These are phyloP conservation scores for Beroe forskalii DNA, from an alignment of 37 sponge, comb jelly and placozoan genomes.

Conservation along the genomic window DNA sequence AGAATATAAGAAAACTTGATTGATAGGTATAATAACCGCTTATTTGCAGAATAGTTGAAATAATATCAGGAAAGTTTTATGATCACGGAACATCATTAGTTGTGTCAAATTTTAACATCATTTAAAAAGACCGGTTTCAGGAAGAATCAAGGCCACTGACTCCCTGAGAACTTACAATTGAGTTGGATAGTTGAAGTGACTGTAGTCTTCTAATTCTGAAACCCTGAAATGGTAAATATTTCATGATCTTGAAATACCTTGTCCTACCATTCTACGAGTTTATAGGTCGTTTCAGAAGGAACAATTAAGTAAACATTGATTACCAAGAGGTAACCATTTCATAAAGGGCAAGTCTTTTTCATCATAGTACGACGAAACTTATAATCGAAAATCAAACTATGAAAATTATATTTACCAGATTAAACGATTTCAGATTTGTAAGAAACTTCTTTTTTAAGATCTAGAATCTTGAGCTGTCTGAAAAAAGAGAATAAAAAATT, in stretches of 20 bases:
- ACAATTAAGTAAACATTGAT: not conserved
- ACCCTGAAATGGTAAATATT: too few relatives aligned
- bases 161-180: too few relatives aligned
- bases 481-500: too few relatives aligned
- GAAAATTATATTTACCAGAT: not conserved
- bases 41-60: too few relatives aligned
- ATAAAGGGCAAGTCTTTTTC: conserved; percentile 65
- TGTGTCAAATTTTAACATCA: not conserved
- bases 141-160: not conserved
- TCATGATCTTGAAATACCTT: too few relatives aligned
- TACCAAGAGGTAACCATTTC: not conserved
- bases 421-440: too few relatives aligned
- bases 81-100: not conserved
- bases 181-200: too few relatives aligned
- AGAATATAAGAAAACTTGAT: too few relatives aligned
- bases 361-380: conserved; percentile 33
- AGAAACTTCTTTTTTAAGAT: too few relatives aligned
- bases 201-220: too few relatives aligned
- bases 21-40: too few relatives aligned
- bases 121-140: not conserved
- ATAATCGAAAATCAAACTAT: not conserved
- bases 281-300: not conserved
- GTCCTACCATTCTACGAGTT: not conserved
- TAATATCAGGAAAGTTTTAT: not conserved
- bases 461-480: too few relatives aligned